phyloP scores from a whole-genome alignment of 2,113 vertebrate genomes.

The Piaya cayana region DNA sequence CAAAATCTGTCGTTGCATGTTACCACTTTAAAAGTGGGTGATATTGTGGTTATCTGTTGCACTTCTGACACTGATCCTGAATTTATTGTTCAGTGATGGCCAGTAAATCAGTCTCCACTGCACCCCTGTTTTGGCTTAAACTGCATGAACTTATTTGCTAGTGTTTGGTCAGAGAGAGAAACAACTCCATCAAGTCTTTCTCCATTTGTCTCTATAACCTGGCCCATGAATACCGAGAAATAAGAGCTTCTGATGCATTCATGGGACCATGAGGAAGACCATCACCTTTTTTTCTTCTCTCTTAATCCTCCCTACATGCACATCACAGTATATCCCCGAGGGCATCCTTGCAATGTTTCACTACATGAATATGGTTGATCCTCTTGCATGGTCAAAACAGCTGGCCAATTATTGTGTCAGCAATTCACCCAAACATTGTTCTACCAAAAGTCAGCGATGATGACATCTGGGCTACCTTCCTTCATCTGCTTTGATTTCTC shows the following conservation, averaged over 20 bases:
- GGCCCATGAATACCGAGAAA: background rate
- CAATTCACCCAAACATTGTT: background rate
- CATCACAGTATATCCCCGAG: background rate
- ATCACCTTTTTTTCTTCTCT: background rate
- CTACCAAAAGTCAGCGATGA: background rate
- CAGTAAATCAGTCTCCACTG: background rate
- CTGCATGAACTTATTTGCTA: background rate
- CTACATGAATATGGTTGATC: fast-evolving
- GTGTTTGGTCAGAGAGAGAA: background rate
- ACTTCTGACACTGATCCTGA: background rate
- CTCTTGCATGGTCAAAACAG: background rate
- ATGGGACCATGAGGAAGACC: background rate
- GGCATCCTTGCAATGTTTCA: background rate
- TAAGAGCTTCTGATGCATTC: background rate
- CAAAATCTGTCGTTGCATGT: background rate
- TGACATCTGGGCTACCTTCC: background rate
- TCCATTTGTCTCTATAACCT: background rate
- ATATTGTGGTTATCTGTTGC: background rate
- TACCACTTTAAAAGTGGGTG: background rate
- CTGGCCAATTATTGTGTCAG: background rate
- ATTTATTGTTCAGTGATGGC: background rate
- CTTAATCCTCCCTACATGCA: background rate
- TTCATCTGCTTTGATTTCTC: background rate
- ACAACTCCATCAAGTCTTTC: background rate
- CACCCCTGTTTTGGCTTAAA: background rate